phyloP scores from a whole-genome alignment of 2,113 vertebrate genomes.

The Hepsetus odoe region DNA sequence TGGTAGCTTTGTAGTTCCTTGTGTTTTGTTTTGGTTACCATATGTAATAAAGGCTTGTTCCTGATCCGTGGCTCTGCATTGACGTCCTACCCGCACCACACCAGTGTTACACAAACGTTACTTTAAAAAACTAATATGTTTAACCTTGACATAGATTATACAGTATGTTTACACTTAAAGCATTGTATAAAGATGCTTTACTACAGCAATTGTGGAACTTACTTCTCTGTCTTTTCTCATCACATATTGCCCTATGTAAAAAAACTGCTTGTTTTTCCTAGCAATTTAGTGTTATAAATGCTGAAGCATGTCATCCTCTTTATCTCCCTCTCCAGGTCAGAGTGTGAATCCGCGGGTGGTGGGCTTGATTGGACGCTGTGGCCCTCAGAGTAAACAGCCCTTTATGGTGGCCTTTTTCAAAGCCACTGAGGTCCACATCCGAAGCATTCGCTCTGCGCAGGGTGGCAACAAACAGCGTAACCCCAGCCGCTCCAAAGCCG shows the following conservation, averaged over 20 bases:
- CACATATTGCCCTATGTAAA: conserved; percentile 6
- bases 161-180: background rate
- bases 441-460: conserved; percentile 86
- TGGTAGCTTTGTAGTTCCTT: too few relatives aligned
- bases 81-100: too few relatives aligned
- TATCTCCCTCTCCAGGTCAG: conserved; percentile 80
- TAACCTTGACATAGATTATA: background rate
- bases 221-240: background rate
- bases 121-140: too few relatives aligned
- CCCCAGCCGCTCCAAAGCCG: conserved; percentile 86
- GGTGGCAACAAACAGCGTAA: conserved; percentile 84
- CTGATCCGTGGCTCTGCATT: too few relatives aligned
- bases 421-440: conserved; percentile 93
- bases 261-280: background rate
- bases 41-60: too few relatives aligned
- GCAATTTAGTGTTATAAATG: background rate
- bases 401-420: conserved; percentile 99
- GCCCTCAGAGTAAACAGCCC: conserved; percentile 95
- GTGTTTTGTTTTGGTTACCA: too few relatives aligned
- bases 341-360: conserved; percentile 90
- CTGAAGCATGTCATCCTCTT: conserved; percentile 40
- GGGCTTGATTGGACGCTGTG: conserved; percentile 88
- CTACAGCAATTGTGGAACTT: background rate
- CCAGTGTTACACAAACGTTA: too few relatives aligned
- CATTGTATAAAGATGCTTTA: background rate